These are phyloP conservation scores for Macrophya annulata DNA, from an alignment of 2,888 invertebrate species.

Conservation along the genomic window DNA sequence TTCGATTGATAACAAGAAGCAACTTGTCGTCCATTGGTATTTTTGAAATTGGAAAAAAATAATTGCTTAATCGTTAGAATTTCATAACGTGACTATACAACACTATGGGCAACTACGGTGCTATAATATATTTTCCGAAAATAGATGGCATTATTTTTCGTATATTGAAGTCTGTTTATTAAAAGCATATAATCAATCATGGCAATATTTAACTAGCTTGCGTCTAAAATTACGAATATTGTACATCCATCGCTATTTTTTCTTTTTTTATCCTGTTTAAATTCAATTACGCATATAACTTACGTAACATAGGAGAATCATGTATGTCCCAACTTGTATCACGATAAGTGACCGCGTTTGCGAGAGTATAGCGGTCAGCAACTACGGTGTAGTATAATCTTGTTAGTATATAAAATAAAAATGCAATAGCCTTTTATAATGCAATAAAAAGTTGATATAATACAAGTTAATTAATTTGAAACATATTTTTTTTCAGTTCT, in stretches of 20 bases:
- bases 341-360: conserved; percentile 1
- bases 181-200: neutral
- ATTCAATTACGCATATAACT: conserved; percentile 4
- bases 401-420: neutral
- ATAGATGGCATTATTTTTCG: neutral
- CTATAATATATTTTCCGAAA: no score
- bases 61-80: neutral
- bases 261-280: neutral
- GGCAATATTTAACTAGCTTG: neutral
- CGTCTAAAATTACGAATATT: neutral
- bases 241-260: neutral
- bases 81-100: neutral
- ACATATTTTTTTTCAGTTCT: conserved; percentile 34
- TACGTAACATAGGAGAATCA: conserved; percentile 23
- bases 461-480: neutral
- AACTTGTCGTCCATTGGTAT: neutral
- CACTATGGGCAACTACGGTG: no score
- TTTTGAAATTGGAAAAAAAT: neutral
- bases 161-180: neutral
- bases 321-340: neutral
- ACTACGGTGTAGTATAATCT: neutral
- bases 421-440: neutral
- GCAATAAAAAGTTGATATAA: neutral
- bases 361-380: neutral
- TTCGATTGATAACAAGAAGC: neutral